These are phyloP conservation scores for Leucophenga varia DNA, from an alignment of 1,140 invertebrate species.

Conservation along the genomic window DNA sequence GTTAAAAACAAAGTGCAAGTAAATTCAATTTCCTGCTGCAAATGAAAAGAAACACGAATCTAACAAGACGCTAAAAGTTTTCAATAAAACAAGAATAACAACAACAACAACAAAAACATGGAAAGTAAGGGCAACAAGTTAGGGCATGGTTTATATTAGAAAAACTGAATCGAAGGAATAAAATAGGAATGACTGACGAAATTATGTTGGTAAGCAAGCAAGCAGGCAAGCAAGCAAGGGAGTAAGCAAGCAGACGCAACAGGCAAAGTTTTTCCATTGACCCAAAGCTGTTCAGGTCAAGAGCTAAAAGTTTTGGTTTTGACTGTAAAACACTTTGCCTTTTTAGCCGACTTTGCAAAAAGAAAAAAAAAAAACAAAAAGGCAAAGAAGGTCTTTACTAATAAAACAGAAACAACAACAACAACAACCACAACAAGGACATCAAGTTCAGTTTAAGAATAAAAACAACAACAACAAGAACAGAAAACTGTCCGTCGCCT, in stretches of 20 bases:
- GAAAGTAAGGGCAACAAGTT: neutral
- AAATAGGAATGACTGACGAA: neutral
- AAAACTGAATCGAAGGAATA: neutral
- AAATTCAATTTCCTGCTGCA: conserved; percentile 12
- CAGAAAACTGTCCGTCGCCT: no score
- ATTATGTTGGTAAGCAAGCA: neutral
- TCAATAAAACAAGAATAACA: neutral
- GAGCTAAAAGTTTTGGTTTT: conserved; percentile 5
- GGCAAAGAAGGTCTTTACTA: no score
- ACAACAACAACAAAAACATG: neutral
- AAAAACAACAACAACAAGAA: conserved; percentile 1
- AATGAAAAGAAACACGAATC: conserved; percentile 7
- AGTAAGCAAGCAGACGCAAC: neutral
- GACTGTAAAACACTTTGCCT: conserved; percentile 2
- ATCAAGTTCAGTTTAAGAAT: conserved; percentile 1
- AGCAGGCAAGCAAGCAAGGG: neutral
- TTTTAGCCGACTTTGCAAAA: neutral
- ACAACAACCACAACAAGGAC: neutral
- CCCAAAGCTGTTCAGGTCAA: conserved; percentile 6
- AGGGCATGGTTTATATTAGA: neutral
- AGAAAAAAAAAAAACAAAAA: conserved; percentile 2
- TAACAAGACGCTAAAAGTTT: conserved; percentile 1
- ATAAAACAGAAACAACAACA: neutral
- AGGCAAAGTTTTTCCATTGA: conserved; percentile 1
- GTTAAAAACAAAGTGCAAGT: conserved; percentile 16